Evolutionary conservation across 2,797 vertebrate species (phyloP), one percentile per base, ranked within the genome.

Genomic region (Chrysocyon brachyurus): DNA sequence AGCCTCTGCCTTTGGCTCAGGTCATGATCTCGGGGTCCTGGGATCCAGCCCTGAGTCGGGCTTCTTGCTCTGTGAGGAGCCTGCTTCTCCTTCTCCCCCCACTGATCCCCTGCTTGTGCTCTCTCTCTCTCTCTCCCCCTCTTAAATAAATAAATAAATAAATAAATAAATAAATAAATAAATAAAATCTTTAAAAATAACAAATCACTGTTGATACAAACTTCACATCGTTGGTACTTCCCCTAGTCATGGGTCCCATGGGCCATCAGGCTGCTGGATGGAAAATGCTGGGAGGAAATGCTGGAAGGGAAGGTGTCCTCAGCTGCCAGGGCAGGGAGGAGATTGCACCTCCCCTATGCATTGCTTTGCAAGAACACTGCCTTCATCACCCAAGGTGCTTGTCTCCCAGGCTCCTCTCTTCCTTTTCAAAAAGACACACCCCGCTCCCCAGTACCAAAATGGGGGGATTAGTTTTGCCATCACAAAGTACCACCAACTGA

Each of bases 221-320:
- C 31, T 40, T 26, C 14, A 15, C 5, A 4, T 26, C 12, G 36
- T 52, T 36, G 3, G 3, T 10, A 14, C n/a, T 52, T 79, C 40
- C 70, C 2, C 0, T 3, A 1, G 63, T 26, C 0, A 2, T 14
- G 36, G 40, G 81, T 84, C 40, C 61, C 6, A 0, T 24, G 36
- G 61, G 33, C 5, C 21, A 2, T 11, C 28, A 26, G 46, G 11
- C 28, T 8, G 31, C 8, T 14, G 82, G 12, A 36, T 14, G 82
- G 9, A 28, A 46, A 6, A 3, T 8, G 0, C 11, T 49, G 64
- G 24, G 75, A 79, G 2, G 40, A 63, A 87, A 54, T 31, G 40
- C 19, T 5, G 5, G 2, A 26, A 83, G 3, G 31, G 64, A 36
- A 6, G 46, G 17, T 33, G 5, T 19, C 46, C 77, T 57, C 36